Evolutionary conservation across 2,888 invertebrate genomes (phyloP), one percentile per base, ranked within the genome.

Genomic region (Torymus auratus): DNA sequence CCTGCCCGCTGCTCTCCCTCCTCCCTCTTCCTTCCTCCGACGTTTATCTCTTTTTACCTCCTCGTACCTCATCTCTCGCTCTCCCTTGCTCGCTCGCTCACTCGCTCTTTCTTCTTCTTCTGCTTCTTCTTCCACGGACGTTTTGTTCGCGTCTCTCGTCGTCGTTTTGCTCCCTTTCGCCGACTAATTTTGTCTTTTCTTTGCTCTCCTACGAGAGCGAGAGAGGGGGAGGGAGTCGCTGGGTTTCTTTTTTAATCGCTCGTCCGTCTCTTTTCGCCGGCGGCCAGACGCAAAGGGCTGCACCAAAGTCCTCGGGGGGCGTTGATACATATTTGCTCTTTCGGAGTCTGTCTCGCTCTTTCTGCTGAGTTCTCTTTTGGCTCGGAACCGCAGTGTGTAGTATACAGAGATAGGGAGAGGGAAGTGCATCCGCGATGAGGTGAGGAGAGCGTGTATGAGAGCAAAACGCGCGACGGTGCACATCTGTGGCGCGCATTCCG

Each of bases 1-100:
- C 89, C 89, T 89, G 89, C 89, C 87, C 83, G 81, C 82, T 82
- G 75, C 76, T 75, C 67, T 81, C 82, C 82, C 55, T 69, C 78
- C 82, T 80, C 15, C 28, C 67, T 68, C 55, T 65, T 73, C 58
- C 71, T 5, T 17, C 17, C 55, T 7, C 15, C 15, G 17, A 50
- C 64, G 67, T 56, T 73, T 72, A 74, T 80, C 68, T 80, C 70
- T 75, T 64, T 75, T 68, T 71, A 70, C 58, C 50, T 61, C 75
- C 20, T 73, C 78, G 65, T 72, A 53, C 71, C 67, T 41, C 41
- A 41, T 41, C 41, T 41, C 41, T 41, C 41, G 55, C 52, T 64
- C 64, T 41, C 73, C 7, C 53, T 28, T 41, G 17, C 81, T 78
- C 80, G 73, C 70, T 69, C 74, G 17, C 17, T 52, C 75, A n/a